Base-by-base conservation (phyloP, 1,140 invertebrate genomes). In the Drosophila ambigua region DNA sequence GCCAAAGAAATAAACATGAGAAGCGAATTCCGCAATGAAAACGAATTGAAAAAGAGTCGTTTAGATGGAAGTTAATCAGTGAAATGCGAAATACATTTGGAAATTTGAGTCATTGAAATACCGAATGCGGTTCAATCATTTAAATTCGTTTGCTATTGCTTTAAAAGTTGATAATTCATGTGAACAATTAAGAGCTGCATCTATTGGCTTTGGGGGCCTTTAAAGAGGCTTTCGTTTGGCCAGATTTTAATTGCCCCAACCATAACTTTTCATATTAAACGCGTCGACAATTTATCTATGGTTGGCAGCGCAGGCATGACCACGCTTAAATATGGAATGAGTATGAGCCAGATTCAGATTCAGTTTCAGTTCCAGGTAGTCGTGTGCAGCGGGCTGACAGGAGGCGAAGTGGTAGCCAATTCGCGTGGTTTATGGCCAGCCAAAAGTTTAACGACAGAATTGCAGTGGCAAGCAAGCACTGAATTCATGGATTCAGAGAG, bases 201-300 rank as follows among this genome's bases (percentile, higher is more conserved):
- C 41, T 72, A 45, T 48, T 41, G 24, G 13, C 35, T 58, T 35
- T 44, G 46, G 53, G 61, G 69, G 59, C 15, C 41, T 61, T 87
- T 77, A 74, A 69, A 85, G 54, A 45, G 54, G 13, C 31, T 4
- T 48, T 20, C 46, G 35, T 23, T 60, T 45, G 63, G 50, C 58
- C 46, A 15, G 4, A 60, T 67, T 85, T 84, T 72, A 87, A 82
- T 85, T 85, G 82, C 65, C 54, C 16, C 48, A 46, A 64, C 74
- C 83, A 85, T 87, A 85, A 87, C 65, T 85, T 85, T 83, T 87
- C 79, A 87, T 88, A 79, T 88, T 83, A 83, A 88, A 79, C 60
- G 57, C 72, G 58, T 53, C 64, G 67, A 67, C 83, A 88, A 87
- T 87, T 87, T 87, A 87, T 87, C 83, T 89, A 77, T 77, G 76